Evolutionary conservation across 2,888 invertebrate species (phyloP), one percentile per base, ranked within the genome.

Genomic region (Aspidiotus destructor): DNA sequence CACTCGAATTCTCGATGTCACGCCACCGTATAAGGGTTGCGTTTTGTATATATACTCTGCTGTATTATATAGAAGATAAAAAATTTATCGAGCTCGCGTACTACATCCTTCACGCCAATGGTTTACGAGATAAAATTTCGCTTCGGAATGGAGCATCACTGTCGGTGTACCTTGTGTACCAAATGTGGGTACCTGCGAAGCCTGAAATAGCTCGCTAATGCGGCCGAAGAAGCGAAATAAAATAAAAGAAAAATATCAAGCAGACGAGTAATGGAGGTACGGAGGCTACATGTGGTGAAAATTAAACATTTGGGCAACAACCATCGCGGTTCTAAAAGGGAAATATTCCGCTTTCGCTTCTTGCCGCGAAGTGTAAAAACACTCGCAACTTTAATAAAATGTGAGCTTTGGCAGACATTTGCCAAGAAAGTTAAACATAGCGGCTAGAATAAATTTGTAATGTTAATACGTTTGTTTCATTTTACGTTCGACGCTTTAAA

Each of bases 331-430:
- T 48, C n/a, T 11, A 48, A 48, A 28, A 28, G n/a, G 3, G 48
- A 48, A 48, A 48, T 48, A 48, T 48, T 28, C 28, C 28, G 28
- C 28, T 28, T 28, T 48, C 48, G 48, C 48, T 13, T 48, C 48
- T 48, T 13, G 48, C 48, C 48, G 48, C 48, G n/a, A n/a, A 48
- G 48, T 48, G 48, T 48, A 48, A 48, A 48, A 48, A 48, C 48
- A 48, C 48, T 48, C 48, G 48, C 48, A 48, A 48, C 48, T 48
- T 48, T 48, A 48, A 48, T 48, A 48, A 48, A 28, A 48, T n/a
- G 48, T 48, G 48, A 48, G 48, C 48, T 48, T 48, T 48, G 48
- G 48, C 48, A 48, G 48, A 48, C 48, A 48, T 48, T 48, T 48
- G 48, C 48, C 11, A 48, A 48, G 48, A 48, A 48, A 48, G 48